A percentile compares a stretch with the other conserved stretches of the same genome.
These are phyloP conservation scores for Papilio polytes DNA, from an alignment of 1,140 invertebrate genomes.

Conservation along the genomic window DNA sequence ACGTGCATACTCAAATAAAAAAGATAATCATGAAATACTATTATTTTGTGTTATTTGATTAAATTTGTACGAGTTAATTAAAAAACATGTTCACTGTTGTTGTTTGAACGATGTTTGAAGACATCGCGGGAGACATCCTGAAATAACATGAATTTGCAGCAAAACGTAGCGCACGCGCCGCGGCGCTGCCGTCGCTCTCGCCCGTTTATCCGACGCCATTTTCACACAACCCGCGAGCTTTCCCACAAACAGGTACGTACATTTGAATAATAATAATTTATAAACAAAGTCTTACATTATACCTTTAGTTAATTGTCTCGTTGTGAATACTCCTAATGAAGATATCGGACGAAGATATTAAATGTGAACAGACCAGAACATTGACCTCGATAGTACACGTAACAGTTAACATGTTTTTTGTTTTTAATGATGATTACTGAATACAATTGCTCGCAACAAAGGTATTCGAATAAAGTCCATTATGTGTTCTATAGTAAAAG, in stretches of 20 bases:
- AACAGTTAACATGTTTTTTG: slow-evolving; percentile 81
- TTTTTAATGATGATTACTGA: slow-evolving; percentile 67
- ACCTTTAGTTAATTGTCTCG: neutral
- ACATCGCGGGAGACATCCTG: slow-evolving; percentile 82
- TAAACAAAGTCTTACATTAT: slow-evolving; percentile 34
- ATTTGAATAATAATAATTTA: slow-evolving; percentile 49
- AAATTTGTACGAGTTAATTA: slow-evolving; percentile 18
- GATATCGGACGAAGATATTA: slow-evolving; percentile 25
- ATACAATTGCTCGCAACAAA: slow-evolving; percentile 56
- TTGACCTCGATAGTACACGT: slow-evolving; percentile 79
- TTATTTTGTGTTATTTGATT: neutral
- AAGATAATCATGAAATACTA: neutral
- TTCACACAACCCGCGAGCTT: slow-evolving; percentile 79
- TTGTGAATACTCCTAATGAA: neutral
- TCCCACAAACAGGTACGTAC: slow-evolving; percentile 77
- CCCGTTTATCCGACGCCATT: slow-evolving; percentile 78
- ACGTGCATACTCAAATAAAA: neutral
- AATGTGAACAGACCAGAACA: slow-evolving; percentile 64
- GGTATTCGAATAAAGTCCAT: slow-evolving; percentile 45
- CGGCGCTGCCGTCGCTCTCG: slow-evolving; percentile 74
- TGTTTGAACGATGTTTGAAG: slow-evolving; percentile 70
- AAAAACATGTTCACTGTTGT: slow-evolving; percentile 47
- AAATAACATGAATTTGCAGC: slow-evolving; percentile 81
- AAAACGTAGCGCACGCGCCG: slow-evolving; percentile 69
- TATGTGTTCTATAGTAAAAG: slow-evolving; percentile 38